Evolutionary conservation across 2,888 invertebrate genomes (phyloP), one percentile per base, ranked within the genome.

Genomic region (Dichetophora obliterata): DNA sequence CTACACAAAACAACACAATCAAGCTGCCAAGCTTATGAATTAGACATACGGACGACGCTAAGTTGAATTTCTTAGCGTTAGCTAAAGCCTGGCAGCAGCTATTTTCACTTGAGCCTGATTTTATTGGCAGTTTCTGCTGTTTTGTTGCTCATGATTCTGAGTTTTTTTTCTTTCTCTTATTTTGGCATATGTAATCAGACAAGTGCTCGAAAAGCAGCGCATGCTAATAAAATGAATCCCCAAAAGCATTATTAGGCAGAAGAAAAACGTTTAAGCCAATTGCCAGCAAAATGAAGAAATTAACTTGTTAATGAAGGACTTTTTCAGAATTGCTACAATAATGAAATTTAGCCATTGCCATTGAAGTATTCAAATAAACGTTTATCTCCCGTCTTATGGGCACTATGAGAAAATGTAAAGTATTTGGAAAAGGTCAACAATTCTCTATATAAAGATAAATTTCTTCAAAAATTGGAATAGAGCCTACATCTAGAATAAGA

Each of bases 231-330:
- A 43, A 43, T 43, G 43, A 43, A 43, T 43, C 1, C 43, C 43
- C 43, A 43, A 43, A 43, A 43, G 43, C 11, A 43, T 43, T 14
- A 43, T 43, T 43, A 43, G 14, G 14, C 43, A 43, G 43, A 43
- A 43, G 43, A 43, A 43, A 43, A 43, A 43, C 43, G 43, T 43
- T 43, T 43, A 43, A 71, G 76, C 37, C 76, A 37, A 80, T 82
- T 82, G 82, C 79, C 80, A 80, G 79, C 78, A 75, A 80, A 81
- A 82, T 82, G 80, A 81, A 81, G 77, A 81, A 80, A 82, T 82
- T 82, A 82, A 77, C 80, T 80, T 79, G 76, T 68, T 59, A 59
- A 59, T 59, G 57, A 27, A 22, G 57, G 57, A 14, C 27, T 59
- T 59, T 27, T 27, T 59, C 22, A 2, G 11, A 24, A 59, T 59